Percentiles rank a stretch among this genome's conserved stretches.
These are phyloP conservation scores for Whitmania pigra DNA, from an alignment of 1,140 invertebrate genomes.

Conservation along the genomic window DNA sequence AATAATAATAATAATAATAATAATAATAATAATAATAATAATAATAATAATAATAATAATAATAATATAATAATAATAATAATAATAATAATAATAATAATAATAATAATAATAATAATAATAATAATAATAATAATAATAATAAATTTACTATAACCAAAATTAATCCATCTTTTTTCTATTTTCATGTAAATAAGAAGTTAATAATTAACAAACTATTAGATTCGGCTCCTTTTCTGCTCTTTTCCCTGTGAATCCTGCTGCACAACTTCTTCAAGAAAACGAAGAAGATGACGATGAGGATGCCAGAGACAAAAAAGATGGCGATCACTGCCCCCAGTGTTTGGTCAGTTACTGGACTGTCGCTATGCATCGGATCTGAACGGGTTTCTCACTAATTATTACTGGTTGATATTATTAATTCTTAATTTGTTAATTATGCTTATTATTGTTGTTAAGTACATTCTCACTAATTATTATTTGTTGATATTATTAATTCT, in stretches of 20 bases:
- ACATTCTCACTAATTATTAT: too few relatives aligned
- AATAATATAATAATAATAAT: not conserved
- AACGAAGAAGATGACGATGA: not conserved
- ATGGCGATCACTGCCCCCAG: not conserved
- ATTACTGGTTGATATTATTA: too few relatives aligned
- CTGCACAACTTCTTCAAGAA: not conserved
- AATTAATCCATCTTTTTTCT: not conserved
- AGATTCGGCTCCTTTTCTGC: not conserved
- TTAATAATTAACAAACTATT: not conserved
- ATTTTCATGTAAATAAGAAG: not conserved
- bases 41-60: too few relatives aligned
- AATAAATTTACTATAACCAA: not conserved
- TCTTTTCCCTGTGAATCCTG: not conserved
- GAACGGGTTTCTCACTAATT: not conserved
- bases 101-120: not conserved
- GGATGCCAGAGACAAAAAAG: not conserved
- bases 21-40: too few relatives aligned
- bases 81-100: constrained; percentile 1
- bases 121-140: not conserved
- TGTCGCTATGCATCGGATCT: constrained; percentile 1
- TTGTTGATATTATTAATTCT: not conserved
- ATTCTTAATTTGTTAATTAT: too few relatives aligned
- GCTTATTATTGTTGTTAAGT: too few relatives aligned
- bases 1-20: not conserved
- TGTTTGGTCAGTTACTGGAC: not conserved